Base-by-base conservation (phyloP, 2,888 invertebrate genomes). In the Ichneumon xanthorius region DNA sequence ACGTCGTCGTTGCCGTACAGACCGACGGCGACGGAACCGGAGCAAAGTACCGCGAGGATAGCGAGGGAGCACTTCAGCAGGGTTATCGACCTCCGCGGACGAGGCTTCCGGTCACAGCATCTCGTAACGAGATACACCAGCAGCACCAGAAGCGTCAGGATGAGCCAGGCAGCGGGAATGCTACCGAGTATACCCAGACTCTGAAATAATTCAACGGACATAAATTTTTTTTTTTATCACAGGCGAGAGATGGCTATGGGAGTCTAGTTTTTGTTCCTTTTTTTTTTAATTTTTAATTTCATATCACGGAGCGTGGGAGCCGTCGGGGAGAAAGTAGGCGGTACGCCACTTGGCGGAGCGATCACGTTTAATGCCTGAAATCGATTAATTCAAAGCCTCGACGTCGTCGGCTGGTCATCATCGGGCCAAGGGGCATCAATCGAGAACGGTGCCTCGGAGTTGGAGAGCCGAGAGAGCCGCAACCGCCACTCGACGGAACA, bases 1-100 rank as follows among this genome's bases (percentile, higher is more conserved):
- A 98, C 96, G 94, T 98, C 98, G 94, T 99, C 98, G 95, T 99
- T 99, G 55, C 99, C 99, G 94, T 98, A 99, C 61, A 99, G 96
- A 45, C 97, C 98, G 77, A 98, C 96, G 78, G 98, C 98, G 89
- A 98, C 97, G 7, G 98, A 97, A 85, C 97, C 98, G 94, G 98
- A 98, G 93, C 98, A 98, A 88, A 98, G 95, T 85, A 99, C 96
- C 75, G 98, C 97, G 19, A 97, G 96, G 86, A 97, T 96, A 92
- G 97, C 97, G 79, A 97, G 95, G 26, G 97, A 93, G 96, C 93
- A 97, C 95, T 97, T 97, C 88, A 98, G 95, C 90, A 98, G 97
- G 73, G 97, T 97, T 94, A 98, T 98, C 91, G 98, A 98, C 93
- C 97, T 96, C 84, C 97, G 97, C 85, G 98, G 97, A 80, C 98